A percentile compares a stretch with the other conserved stretches of the same genome.
Evolutionary conservation across 2,797 vertebrate species (phyloP).

Genomic region (Phylloscopus collybita): DNA sequence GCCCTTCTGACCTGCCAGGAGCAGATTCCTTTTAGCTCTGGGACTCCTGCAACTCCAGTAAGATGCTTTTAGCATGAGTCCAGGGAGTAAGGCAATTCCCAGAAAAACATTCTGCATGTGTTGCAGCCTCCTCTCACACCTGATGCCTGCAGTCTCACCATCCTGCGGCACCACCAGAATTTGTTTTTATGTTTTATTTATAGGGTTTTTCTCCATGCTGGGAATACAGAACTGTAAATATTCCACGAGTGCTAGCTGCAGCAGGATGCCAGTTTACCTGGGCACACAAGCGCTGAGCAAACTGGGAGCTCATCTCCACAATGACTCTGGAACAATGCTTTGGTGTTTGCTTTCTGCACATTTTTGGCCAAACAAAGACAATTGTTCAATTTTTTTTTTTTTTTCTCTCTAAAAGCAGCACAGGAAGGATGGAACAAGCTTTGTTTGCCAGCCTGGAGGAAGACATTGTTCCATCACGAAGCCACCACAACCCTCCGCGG

Average conservation of each 20-base stretch:
- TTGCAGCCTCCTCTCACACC: background rate
- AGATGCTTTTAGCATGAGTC: background rate
- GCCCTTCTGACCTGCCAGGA: background rate
- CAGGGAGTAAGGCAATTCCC: background rate
- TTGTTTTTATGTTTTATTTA: background rate
- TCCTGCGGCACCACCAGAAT: background rate
- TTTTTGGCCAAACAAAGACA: background rate
- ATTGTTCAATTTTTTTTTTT: background rate
- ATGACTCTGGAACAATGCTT: background rate
- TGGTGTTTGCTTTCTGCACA: background rate
- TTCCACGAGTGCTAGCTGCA: background rate
- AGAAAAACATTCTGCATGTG: fast-evolving
- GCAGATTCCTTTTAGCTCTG: background rate
- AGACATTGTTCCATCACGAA: background rate
- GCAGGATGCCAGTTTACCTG: background rate
- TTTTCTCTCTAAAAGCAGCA: background rate
- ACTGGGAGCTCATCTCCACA: background rate
- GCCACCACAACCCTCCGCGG: background rate
- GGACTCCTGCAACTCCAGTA: background rate
- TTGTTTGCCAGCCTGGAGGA: background rate
- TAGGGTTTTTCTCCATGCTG: background rate
- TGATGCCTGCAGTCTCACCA: fast-evolving
- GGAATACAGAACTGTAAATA: background rate
- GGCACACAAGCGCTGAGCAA: background rate
- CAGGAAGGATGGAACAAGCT: background rate